A percentile compares a stretch with the other conserved stretches of the same genome.
phyloP scores from a whole-genome alignment of 2,888 invertebrate species.

The Tridacna gigas region DNA sequence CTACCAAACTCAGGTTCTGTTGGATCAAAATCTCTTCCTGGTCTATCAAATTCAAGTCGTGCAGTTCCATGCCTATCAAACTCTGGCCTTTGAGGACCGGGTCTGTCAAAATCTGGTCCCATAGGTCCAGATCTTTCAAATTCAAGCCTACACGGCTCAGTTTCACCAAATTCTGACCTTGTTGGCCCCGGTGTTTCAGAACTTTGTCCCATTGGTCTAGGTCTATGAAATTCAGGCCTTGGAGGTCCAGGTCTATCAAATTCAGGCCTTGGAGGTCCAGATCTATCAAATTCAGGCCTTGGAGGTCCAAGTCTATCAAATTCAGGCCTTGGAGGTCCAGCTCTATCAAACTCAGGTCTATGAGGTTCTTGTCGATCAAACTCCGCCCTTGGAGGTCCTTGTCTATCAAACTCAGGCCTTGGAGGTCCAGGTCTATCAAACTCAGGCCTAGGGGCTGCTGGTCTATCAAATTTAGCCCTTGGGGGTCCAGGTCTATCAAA shows the following conservation, averaged over 20 bases:
- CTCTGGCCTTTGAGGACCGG: not conserved
- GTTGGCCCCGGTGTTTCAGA: not conserved
- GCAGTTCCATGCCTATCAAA: conserved; percentile 15
- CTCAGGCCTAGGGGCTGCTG: not conserved
- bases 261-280: conserved; percentile 10
- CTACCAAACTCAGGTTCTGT: not conserved
- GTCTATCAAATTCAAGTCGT: not conserved
- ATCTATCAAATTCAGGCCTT: conserved; percentile 18
- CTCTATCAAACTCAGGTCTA: conserved; percentile 7
- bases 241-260: conserved; percentile 7
- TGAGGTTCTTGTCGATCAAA: conserved; percentile 9
- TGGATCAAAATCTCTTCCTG: not conserved
- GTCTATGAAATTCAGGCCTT: not conserved
- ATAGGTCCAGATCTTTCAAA: not conserved
- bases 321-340: not conserved
- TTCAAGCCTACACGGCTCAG: not conserved
- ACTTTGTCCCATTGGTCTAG: not conserved
- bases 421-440: conserved; percentile 21
- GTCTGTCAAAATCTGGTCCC: not conserved
- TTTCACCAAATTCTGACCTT: not conserved
- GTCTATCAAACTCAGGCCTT: not conserved
- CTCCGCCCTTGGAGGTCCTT: not conserved
- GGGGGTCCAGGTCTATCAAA: conserved; percentile 15
- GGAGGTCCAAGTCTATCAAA: conserved; percentile 7
- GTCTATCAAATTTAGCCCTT: not conserved